A percentile compares a stretch with the other conserved stretches of the same genome.
Conservation (phyloP, 2,888 invertebrate species). For the Pharmacophagus antenor region DNA sequence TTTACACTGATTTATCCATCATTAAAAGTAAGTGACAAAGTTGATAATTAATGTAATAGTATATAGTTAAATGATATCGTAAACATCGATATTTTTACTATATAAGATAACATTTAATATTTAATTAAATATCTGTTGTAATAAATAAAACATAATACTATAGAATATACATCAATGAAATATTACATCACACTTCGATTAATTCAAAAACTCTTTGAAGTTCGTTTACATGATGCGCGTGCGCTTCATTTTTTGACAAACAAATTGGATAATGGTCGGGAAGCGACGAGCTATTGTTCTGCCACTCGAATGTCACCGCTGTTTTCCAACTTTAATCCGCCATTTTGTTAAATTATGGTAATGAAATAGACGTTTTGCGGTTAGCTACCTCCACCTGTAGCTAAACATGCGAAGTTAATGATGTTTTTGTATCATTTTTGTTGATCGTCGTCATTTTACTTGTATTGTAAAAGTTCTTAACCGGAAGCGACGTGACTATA, state of each 20-base stretch:
- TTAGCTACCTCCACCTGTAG: constrained; percentile 61
- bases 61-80: too few relatives aligned
- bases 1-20: too few relatives aligned
- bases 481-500: not conserved
- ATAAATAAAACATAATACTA: too few relatives aligned
- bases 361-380: constrained; percentile 77
- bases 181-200: constrained; percentile 20
- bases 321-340: constrained; percentile 73
- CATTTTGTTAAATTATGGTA: constrained; percentile 77
- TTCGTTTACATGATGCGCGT: constrained; percentile 40
- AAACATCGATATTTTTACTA: too few relatives aligned
- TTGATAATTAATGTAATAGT: too few relatives aligned
- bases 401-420: constrained; percentile 25
- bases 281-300: constrained; percentile 66
- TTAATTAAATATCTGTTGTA: too few relatives aligned
- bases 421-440: not conserved
- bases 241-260: constrained; percentile 71
- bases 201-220: constrained; percentile 9
- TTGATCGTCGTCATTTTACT: not conserved
- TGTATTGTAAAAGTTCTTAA: too few relatives aligned
- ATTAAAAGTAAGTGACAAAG: too few relatives aligned
- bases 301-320: constrained; percentile 67
- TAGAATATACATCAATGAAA: too few relatives aligned
- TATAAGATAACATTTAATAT: too few relatives aligned
- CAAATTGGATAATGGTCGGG: constrained; percentile 75